A percentile compares a stretch with the other conserved stretches of the same genome.
These are phyloP conservation scores for Cynocephalus volans DNA, from an alignment of 2,113 vertebrate species.

Conservation along the genomic window DNA sequence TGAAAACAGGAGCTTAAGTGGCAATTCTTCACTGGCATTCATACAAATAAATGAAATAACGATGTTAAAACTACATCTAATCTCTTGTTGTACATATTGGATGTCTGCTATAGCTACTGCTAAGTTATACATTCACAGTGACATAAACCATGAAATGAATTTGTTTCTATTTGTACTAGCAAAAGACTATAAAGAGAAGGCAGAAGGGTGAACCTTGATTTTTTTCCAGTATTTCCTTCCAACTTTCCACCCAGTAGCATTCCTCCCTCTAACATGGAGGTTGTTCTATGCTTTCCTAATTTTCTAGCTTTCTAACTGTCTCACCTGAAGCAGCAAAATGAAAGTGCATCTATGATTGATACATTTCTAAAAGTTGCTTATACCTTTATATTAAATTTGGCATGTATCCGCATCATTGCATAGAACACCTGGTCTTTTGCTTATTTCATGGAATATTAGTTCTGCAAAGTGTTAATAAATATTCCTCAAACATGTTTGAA, in stretches of 20 bases:
- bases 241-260: background rate
- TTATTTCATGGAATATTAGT: background rate
- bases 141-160: background rate
- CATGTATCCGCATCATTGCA: background rate
- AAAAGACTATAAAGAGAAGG: background rate
- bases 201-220: background rate
- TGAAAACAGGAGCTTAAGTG: conserved; percentile 42
- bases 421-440: background rate
- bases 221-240: background rate
- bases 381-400: background rate
- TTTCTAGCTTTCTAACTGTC: background rate
- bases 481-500: background rate
- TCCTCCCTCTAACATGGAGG: background rate
- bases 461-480: background rate
- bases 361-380: background rate
- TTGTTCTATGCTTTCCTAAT: background rate
- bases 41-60: conserved; percentile 60
- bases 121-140: background rate
- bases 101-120: background rate
- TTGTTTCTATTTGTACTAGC: background rate
- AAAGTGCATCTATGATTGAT: background rate
- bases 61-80: conserved; percentile 15
- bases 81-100: background rate
- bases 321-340: background rate
- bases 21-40: conserved; percentile 37